Evolutionary conservation across 2,888 invertebrate species (phyloP).

Genomic region (Microplitis deprimator): DNA sequence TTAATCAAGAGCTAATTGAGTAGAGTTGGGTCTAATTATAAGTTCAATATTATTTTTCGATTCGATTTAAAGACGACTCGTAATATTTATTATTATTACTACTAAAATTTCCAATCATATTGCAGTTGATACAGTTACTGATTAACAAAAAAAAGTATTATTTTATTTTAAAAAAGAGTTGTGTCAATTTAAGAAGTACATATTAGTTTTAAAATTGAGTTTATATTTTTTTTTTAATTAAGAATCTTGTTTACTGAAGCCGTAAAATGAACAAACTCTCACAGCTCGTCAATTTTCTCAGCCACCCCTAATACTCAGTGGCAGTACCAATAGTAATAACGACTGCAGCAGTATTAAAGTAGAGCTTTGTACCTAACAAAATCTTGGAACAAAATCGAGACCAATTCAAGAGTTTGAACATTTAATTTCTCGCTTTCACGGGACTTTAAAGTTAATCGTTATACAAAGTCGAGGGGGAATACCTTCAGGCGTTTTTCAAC

Average conservation of each 20-base stretch:
- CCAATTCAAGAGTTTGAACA: slow-evolving; percentile 36
- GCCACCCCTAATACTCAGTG: background rate
- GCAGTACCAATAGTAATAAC: background rate
- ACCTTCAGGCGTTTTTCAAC: slow-evolving; percentile 18
- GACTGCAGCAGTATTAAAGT: background rate
- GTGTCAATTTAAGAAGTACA: background rate
- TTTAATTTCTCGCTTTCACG: slow-evolving; percentile 39
- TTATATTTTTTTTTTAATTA: background rate
- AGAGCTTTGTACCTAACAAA: slow-evolving; percentile 15
- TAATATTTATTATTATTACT: background rate
- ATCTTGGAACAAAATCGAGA: background rate
- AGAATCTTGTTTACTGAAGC: background rate
- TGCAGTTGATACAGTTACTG: too few species aligned
- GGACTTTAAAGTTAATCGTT: slow-evolving; percentile 13
- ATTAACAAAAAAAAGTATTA: background rate
- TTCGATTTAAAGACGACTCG: background rate
- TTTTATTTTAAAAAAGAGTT: background rate
- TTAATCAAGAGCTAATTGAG: background rate
- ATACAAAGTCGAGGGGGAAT: background rate
- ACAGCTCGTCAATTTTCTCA: background rate
- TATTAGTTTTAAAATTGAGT: background rate
- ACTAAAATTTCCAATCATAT: background rate
- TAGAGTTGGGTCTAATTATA: background rate
- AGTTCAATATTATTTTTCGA: background rate
- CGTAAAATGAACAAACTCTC: background rate